phyloP scores from a whole-genome alignment of 1,140 invertebrate species.

The Achatina immaculata region DNA sequence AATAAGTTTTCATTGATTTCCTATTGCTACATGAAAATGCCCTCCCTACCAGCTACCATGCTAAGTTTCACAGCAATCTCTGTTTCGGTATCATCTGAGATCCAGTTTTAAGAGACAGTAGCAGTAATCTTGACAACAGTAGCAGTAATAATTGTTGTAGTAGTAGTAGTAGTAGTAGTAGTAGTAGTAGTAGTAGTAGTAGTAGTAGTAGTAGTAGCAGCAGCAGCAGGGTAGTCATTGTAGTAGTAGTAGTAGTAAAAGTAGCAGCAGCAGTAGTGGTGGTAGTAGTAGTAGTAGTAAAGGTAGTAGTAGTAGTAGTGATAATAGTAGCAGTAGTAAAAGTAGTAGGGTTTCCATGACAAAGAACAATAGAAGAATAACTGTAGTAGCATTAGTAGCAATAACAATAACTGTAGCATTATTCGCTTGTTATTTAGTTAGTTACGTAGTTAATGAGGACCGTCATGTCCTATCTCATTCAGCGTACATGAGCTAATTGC shows the following conservation, averaged over 20 bases:
- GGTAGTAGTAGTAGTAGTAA: slow-evolving; percentile 1
- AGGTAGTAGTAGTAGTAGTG: neutral
- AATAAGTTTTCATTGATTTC: too few species aligned
- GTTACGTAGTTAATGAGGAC: too few species aligned
- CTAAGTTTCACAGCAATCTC: too few species aligned
- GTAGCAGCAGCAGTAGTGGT: neutral
- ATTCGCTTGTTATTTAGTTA: too few species aligned
- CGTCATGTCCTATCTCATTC: too few species aligned
- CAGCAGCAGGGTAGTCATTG: neutral
- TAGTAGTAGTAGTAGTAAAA: neutral
- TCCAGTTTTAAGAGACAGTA: neutral
- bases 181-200: slow-evolving; percentile 3
- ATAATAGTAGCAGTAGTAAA: neutral
- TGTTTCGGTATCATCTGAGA: too few species aligned
- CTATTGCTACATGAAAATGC: too few species aligned
- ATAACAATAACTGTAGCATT: neutral
- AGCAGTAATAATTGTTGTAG: neutral
- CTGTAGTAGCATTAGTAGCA: neutral
- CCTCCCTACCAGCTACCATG: too few species aligned
- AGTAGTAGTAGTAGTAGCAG: slow-evolving; percentile 14
- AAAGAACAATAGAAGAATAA: neutral
- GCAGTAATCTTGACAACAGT: neutral
- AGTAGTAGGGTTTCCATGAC: neutral
- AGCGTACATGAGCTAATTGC: too few species aligned
- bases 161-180: slow-evolving; percentile 19